Base-by-base conservation (phyloP, 2,888 invertebrate genomes). In the Agonum fuliginosum region DNA sequence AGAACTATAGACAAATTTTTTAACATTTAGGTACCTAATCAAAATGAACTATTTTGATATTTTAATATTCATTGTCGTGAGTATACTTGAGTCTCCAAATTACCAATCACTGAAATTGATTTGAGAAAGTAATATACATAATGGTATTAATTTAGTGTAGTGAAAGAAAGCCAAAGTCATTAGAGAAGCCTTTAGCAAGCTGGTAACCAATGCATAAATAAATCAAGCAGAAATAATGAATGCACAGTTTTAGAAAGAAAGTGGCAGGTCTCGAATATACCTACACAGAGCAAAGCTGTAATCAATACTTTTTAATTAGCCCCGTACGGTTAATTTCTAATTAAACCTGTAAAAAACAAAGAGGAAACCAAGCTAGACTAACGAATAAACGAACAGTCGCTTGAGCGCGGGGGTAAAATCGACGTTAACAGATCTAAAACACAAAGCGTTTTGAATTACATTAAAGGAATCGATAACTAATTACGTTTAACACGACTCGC, bases 241-340 rank as follows among this genome's bases (percentile, higher is more conserved):
- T 62, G 30, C 58, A 62, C 30, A 62, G 30, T 62, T 62, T 30
- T 34, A 8, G 58, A 62, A 62, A 62, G 58, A 62, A 62, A 62
- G 58, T 62, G 30, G 30, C 30, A 62, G 58, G 58, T 62, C 34
- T 62, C 30, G 58, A 3, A 12, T 46, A 62, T 62, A 62, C 30
- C 58, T 62, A 30, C 67, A 67, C 19, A 41, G 37, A 34, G 37
- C 74, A 62, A 67, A 75, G 75, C 67, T 67, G 51, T 75, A 75
- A 75, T 75, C 75, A 75, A 75, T 75, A 75, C 65, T 75, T 67
- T 75, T 75, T 75, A 75, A 75, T 75, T 75, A 75, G 75, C 67
- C 51, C 46, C 65, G 48, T 75, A 75, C 67, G 51, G 65, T 75
- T 75, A 75, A 75, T 75, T 75, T 75, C 75, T 75, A 75, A 75